These are phyloP conservation scores for Corythoichthys haematopterus DNA, from an alignment of 2,113 vertebrate species.

Conservation along the genomic window DNA sequence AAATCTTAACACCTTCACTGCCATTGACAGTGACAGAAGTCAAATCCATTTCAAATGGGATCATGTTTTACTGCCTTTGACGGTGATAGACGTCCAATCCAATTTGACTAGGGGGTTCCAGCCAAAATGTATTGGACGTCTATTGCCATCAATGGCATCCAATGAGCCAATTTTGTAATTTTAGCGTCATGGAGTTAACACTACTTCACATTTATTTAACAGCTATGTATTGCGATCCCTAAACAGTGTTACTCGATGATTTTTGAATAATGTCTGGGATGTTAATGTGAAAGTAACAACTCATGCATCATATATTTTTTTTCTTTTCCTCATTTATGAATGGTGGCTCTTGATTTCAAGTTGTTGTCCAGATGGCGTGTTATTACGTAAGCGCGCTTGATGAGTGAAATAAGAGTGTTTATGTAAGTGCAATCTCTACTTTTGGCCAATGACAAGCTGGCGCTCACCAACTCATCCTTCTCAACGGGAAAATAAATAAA, in stretches of 20 bases:
- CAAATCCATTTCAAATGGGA: too few relatives aligned
- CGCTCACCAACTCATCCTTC: background rate
- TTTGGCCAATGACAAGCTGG: background rate
- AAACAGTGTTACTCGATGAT: background rate
- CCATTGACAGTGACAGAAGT: too few relatives aligned
- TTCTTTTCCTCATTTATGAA: background rate
- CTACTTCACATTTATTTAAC: too few relatives aligned
- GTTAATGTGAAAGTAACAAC: background rate
- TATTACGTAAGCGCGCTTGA: background rate
- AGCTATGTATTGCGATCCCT: background rate
- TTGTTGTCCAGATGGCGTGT: background rate
- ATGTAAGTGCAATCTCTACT: constrained; percentile 3
- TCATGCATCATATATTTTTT: background rate
- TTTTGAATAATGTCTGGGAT: background rate
- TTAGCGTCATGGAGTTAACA: too few relatives aligned
- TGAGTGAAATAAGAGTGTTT: constrained; percentile 1
- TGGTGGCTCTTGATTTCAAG: background rate
- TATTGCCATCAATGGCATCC: too few relatives aligned
- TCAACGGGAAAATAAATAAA: background rate
- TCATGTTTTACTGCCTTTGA: too few relatives aligned
- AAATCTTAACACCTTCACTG: too few relatives aligned
- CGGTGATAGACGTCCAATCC: too few relatives aligned
- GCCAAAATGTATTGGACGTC: too few relatives aligned
- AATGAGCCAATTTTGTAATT: too few relatives aligned
- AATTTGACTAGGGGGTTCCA: too few relatives aligned